Evolutionary conservation across 2,113 vertebrate genomes (phyloP).

Genomic region (Centropristis striata): DNA sequence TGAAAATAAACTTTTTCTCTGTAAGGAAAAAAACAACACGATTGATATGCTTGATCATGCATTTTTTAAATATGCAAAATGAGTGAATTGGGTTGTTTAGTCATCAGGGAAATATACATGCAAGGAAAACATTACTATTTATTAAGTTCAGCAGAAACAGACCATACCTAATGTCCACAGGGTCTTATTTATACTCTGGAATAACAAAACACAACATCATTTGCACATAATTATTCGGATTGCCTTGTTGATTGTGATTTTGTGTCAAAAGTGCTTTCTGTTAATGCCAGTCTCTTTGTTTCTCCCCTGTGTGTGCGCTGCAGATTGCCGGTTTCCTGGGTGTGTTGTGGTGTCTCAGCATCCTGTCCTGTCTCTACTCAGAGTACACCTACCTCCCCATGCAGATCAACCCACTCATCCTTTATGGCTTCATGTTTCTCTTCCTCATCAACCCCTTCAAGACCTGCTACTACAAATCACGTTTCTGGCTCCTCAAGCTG

Average conservation of each 20-base stretch:
- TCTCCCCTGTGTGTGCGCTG: constrained; percentile 18
- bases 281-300: constrained; percentile 14
- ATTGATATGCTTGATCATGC: neutral
- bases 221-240: constrained; percentile 13
- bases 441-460: constrained; percentile 99
- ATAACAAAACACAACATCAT: constrained; percentile 6
- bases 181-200: constrained; percentile 15
- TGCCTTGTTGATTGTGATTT: constrained; percentile 14
- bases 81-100: constrained; percentile 13
- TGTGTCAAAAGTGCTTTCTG: constrained; percentile 13
- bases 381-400: constrained; percentile 89
- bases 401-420: constrained; percentile 95
- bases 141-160: constrained; percentile 22
- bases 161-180: neutral
- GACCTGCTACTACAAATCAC: constrained; percentile 99
- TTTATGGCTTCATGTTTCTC: constrained; percentile 97
- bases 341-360: constrained; percentile 97
- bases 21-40: neutral
- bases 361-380: constrained; percentile 95
- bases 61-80: neutral
- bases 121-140: constrained; percentile 12
- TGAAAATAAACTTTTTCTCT: neutral
- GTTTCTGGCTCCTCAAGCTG: constrained; percentile 98
- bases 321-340: constrained; percentile 98
- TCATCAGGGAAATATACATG: constrained; percentile 22